These are phyloP conservation scores for Phrixothrix hirtus DNA, from an alignment of 2,888 invertebrate species.

Conservation along the genomic window DNA sequence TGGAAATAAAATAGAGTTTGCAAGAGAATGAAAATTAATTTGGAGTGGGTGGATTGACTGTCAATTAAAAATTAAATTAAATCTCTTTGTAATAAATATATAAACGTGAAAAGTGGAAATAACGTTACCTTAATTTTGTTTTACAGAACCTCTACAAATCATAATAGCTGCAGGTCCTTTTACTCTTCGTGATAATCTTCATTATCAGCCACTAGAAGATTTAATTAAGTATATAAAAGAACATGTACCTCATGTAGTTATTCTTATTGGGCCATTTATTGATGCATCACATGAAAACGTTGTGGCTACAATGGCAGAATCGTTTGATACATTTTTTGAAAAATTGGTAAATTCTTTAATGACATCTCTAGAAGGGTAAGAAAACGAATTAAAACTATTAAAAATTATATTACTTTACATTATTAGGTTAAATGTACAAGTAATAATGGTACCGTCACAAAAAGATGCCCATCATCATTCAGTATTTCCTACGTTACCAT, in stretches of 20 bases:
- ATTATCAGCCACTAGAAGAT: slow-evolving; percentile 81
- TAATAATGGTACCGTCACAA: slow-evolving; percentile 75
- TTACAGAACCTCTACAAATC: slow-evolving; percentile 64
- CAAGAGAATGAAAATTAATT: too few species aligned
- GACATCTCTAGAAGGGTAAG: slow-evolving; percentile 64
- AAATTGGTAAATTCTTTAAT: slow-evolving; percentile 69
- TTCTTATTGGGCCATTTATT: slow-evolving; percentile 85
- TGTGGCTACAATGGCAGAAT: slow-evolving; percentile 64
- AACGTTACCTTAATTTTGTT: slow-evolving; percentile 12
- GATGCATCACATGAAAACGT: slow-evolving; percentile 70
- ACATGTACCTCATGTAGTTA: slow-evolving; percentile 75
- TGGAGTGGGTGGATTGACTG: too few species aligned
- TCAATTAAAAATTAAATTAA: too few species aligned
- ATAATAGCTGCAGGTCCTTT: slow-evolving; percentile 84
- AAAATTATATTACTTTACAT: slow-evolving; percentile 7
- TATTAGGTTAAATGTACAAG: slow-evolving; percentile 47
- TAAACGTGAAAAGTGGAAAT: too few species aligned
- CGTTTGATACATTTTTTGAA: slow-evolving; percentile 76
- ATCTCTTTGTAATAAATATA: too few species aligned
- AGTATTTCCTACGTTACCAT: slow-evolving; percentile 85
- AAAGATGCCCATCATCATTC: slow-evolving; percentile 78
- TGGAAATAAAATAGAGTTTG: too few species aligned
- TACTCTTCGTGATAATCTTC: slow-evolving; percentile 74
- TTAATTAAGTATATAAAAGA: slow-evolving; percentile 68
- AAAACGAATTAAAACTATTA: slow-evolving; percentile 4